Evolutionary conservation across 1,140 invertebrate species (phyloP).

Genomic region (Drosophila bipectinata): DNA sequence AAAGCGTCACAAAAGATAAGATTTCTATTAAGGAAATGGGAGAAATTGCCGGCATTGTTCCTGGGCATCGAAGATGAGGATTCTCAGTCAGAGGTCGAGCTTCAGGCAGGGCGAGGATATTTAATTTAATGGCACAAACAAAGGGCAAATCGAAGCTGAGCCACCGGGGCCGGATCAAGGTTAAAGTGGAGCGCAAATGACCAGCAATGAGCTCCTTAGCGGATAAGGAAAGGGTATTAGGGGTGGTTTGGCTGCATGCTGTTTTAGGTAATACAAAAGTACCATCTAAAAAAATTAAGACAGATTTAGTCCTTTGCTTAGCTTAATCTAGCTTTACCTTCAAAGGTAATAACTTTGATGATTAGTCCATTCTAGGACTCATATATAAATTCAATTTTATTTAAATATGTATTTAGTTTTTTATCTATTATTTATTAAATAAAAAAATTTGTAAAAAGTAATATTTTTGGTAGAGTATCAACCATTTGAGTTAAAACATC

Average conservation of each 20-base stretch:
- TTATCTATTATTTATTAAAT: too few relatives aligned
- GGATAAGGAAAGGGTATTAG: background rate
- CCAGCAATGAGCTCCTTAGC: slow-evolving; percentile 44
- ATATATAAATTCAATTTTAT: background rate
- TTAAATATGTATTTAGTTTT: background rate
- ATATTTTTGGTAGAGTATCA: slow-evolving; percentile 3
- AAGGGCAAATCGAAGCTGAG: slow-evolving; percentile 58
- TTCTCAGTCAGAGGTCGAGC: slow-evolving; percentile 33
- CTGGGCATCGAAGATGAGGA: slow-evolving; percentile 15
- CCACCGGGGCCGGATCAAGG: slow-evolving; percentile 14
- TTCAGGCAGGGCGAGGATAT: slow-evolving; percentile 58
- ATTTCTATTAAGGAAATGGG: slow-evolving; percentile 83
- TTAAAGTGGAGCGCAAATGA: slow-evolving; percentile 61
- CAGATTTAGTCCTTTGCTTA: background rate
- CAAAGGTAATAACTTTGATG: too few relatives aligned
- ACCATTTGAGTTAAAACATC: background rate
- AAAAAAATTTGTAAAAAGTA: too few relatives aligned
- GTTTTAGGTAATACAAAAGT: background rate
- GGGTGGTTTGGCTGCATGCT: background rate
- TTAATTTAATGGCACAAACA: slow-evolving; percentile 81
- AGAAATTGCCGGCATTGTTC: slow-evolving; percentile 74
- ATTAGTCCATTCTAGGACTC: too few relatives aligned
- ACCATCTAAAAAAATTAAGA: background rate
- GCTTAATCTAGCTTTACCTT: background rate
- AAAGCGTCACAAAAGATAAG: slow-evolving; percentile 76